phyloP scores from a whole-genome alignment of 92 coral and sea anemone genomes.

The Phenganax marumi region DNA sequence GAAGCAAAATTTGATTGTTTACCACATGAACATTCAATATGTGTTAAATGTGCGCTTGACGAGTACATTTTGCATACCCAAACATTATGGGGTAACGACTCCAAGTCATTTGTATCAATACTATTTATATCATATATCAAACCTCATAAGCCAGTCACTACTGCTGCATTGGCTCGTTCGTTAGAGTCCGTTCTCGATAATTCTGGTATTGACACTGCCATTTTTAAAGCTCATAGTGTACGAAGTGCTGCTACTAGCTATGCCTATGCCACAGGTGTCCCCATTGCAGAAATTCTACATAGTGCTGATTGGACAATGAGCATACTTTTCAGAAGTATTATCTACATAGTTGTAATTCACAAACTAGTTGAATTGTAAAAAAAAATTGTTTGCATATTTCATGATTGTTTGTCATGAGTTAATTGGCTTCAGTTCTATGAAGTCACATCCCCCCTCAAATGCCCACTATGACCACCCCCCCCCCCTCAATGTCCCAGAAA shows the following conservation, averaged over 20 bases:
- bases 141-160: conserved; percentile 51
- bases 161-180: conserved; percentile 53
- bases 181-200: conserved; percentile 38
- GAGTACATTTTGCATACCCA: too few relatives aligned
- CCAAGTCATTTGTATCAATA: too few relatives aligned
- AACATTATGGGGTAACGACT: too few relatives aligned
- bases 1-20: conserved; percentile 44
- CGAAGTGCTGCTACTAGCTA: conserved; percentile 49
- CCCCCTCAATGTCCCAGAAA: too few relatives aligned
- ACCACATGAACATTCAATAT: too few relatives aligned
- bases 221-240: too few relatives aligned
- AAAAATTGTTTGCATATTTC: too few relatives aligned
- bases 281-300: conserved; percentile 41
- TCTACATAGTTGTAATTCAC: not conserved
- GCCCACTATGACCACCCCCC: too few relatives aligned
- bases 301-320: conserved; percentile 50
- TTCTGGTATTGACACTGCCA: conserved; percentile 49
- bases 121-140: too few relatives aligned
- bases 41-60: too few relatives aligned
- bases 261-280: conserved; percentile 43
- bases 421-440: conserved; percentile 61
- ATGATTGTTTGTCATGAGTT: not conserved
- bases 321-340: conserved; percentile 50
- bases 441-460: too few relatives aligned
- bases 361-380: too few relatives aligned